Conservation (phyloP, 2,888 invertebrate species). For the Harpalus rubripes region DNA sequence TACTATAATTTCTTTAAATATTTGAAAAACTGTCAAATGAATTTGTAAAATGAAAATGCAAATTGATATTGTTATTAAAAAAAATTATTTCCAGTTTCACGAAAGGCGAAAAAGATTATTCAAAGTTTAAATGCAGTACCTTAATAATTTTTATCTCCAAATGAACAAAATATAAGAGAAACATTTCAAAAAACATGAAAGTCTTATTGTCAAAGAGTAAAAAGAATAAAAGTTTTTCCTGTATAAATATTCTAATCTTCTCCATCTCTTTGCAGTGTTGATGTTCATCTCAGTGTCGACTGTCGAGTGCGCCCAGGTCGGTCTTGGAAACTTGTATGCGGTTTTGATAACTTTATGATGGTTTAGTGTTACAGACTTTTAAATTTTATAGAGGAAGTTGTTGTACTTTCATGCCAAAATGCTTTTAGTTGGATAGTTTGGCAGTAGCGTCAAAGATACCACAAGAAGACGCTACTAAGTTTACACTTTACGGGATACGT, state of each 20-base stretch:
- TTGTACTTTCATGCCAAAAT: slow-evolving; percentile 46
- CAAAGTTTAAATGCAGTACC: no score
- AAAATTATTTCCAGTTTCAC: no score
- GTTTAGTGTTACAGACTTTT: slow-evolving; percentile 29
- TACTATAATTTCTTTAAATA: no score
- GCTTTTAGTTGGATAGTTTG: slow-evolving; percentile 41
- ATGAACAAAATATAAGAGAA: neutral
- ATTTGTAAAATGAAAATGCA: no score
- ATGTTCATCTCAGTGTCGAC: neutral
- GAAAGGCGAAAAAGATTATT: no score
- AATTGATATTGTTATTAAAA: no score
- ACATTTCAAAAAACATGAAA: neutral
- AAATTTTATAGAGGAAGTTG: slow-evolving; percentile 38
- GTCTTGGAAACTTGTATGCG: slow-evolving; percentile 10
- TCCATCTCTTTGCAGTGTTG: neutral
- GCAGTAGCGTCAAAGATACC: slow-evolving; percentile 1
- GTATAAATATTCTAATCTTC: neutral
- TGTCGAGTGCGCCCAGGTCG: neutral
- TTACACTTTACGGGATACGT: neutral
- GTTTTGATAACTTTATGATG: slow-evolving; percentile 38
- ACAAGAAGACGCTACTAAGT: slow-evolving; percentile 2
- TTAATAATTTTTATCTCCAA: no score
- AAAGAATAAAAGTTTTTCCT: neutral
- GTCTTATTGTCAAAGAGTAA: neutral
- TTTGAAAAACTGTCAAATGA: no score